Base-by-base conservation (phyloP, 2,888 invertebrate genomes). In the Lasioglossum lativentre region DNA sequence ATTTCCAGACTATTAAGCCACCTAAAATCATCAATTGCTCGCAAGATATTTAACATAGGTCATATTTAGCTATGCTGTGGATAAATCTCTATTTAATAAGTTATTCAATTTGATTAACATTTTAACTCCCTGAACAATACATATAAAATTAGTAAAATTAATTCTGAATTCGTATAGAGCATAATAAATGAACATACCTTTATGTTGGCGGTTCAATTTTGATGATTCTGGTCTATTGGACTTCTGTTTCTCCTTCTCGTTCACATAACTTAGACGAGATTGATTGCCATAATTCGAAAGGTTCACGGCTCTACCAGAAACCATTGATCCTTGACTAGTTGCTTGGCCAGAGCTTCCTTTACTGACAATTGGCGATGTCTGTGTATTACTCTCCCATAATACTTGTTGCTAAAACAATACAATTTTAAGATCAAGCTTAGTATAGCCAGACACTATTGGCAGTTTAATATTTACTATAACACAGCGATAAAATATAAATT, bases 281-380 rank as follows among this genome's bases (percentile, higher is more conserved):
- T 94, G 95, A 90, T 94, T 94, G 1, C 91, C 89, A 68, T 93
- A 89, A 68, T 92, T 92, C 23, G 93, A 93, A 27, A 91, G 88
- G 86, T 94, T 94, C 2, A 89, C 88, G 23, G 91, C 92, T 87
- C 92, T 92, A 6, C 95, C 93, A 45, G 95, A 94, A 38, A 90
- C 90, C 92, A 94, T 93, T 23, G 95, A 95, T 12, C 94, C 94
- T 84, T 95, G 94, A 85, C 95, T 95, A 0, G 95, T 94, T 12
- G 93, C 94, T 83, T 94, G 94, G 34, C 94, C 95, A 5, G 95
- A 95, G 84, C 94, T 95, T 45, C 91, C 93, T 92, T 95, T 95
- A 78, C 95, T 95, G 81, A 94, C 87, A 59, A 94, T 92, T 1
- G 95, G 94, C 0, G 95, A 95, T 71, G 91, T 90, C 85, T 94